Conservation (phyloP, 2,113 vertebrate genomes). For the Mustela lutreola region DNA sequence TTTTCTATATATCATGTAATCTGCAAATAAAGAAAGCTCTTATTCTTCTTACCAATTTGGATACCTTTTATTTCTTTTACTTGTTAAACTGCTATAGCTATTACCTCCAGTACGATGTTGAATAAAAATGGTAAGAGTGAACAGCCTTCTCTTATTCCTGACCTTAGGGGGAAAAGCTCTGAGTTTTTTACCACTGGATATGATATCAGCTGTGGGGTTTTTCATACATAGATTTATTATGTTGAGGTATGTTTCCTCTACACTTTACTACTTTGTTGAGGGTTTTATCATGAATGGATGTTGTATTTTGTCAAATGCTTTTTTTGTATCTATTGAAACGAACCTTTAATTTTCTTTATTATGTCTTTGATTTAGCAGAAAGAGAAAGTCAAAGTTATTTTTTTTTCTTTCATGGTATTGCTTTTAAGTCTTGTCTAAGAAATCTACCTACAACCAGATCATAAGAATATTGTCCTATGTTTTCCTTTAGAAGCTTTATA, state of each 20-base stretch:
- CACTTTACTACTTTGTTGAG: not conserved
- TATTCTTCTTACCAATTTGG: not conserved
- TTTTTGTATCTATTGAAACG: not conserved
- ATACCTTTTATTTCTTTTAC: not conserved
- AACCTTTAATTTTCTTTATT: not conserved
- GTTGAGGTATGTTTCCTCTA: not conserved
- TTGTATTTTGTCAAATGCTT: not conserved
- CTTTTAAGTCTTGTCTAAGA: slow-evolving; percentile 26
- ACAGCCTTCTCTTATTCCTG: not conserved
- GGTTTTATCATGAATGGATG: not conserved
- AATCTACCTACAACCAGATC: not conserved
- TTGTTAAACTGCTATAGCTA: not conserved
- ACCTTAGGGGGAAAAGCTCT: not conserved
- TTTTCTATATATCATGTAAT: not conserved
- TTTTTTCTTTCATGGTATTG: not conserved
- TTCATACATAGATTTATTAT: not conserved
- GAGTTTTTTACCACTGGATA: not conserved
- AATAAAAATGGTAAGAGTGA: not conserved
- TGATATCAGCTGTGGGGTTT: not conserved
- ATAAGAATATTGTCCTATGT: not conserved
- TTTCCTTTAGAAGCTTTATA: not conserved
- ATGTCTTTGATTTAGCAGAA: not conserved
- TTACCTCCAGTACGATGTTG: not conserved
- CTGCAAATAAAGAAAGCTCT: not conserved
- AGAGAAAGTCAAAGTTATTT: not conserved